Base-by-base conservation (phyloP, 2,797 vertebrate genomes). In the Apogon hyalosoma region DNA sequence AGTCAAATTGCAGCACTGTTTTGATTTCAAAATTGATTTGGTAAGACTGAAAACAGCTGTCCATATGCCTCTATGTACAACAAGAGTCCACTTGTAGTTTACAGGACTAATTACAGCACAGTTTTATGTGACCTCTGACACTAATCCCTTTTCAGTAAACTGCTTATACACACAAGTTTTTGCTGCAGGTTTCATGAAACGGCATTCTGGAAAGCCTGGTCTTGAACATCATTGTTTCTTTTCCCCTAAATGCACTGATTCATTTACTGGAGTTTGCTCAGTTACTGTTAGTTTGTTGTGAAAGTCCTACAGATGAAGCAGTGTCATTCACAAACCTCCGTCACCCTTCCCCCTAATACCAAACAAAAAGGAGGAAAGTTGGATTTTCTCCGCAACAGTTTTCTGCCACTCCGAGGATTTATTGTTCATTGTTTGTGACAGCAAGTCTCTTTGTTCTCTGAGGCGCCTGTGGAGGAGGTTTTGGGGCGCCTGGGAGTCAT, bases 351-450 rank as follows among this genome's bases (percentile, higher is more conserved):
- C 81, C 81, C 80, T 74, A 66, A 69, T 70, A 46, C 85, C 79
- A 73, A 81, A 88, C 73, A 86, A 92, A 83, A 79, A 71, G 71
- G 43, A 73, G 69, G 80, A 83, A 91, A 87, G 84, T 91, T 83
- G 87, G 91, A 91, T 89, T 89, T 88, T 83, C 86, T 88, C 61
- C 68, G 81, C 79, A 73, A 77, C 77, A 81, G 72, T 85, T 87
- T 90, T 90, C 80, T 90, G 73, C 76, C 76, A 83, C 87, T 90
- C 85, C 53, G 50, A 85, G 89, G 91, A 92, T 92, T 89, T 92
- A 94, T 93, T 93, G 93, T 93, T 90, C 92, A 93, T 94, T 95
- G 94, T 95, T 92, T 80, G 83, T 82, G 87, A 92, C 87, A 92
- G 87, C 79, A 81, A 89, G 88, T 53, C 72, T 80, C 92, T 93